Conservation (phyloP, 2,113 vertebrate species). For the Pipa parva region DNA sequence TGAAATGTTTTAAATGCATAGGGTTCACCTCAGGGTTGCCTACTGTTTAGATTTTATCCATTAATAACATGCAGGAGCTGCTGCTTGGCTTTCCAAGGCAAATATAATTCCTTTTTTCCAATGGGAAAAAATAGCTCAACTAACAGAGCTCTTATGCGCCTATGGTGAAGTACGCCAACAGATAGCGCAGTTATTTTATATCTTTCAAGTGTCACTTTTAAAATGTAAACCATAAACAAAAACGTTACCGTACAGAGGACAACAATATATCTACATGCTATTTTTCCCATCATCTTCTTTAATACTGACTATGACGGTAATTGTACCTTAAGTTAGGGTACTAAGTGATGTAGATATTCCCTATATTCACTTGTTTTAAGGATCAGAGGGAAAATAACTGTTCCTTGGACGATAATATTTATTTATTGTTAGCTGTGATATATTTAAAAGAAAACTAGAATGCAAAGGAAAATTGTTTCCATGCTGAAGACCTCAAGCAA, state of each 20-base stretch:
- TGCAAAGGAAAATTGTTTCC: too few species aligned
- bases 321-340: constrained; percentile 14
- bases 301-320: background rate
- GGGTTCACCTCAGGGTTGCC: constrained; percentile 76
- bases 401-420: too few species aligned
- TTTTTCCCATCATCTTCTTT: background rate
- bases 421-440: too few species aligned
- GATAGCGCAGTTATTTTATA: constrained; percentile 9
- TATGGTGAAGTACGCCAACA: constrained; percentile 22
- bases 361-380: background rate
- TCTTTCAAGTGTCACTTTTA: background rate
- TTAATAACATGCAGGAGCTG: constrained; percentile 72
- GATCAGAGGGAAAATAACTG: background rate
- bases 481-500: too few species aligned
- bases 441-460: too few species aligned
- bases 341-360: background rate
- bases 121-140: constrained; percentile 60
- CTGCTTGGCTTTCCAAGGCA: constrained; percentile 61
- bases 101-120: constrained; percentile 43
- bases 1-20: constrained; percentile 82
- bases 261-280: background rate
- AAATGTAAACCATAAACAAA: constrained; percentile 18
- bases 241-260: background rate
- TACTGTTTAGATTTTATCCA: constrained; percentile 75
- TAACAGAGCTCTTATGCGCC: constrained; percentile 53